These are phyloP conservation scores for Acrobasis repandana DNA, from an alignment of 2,888 invertebrate species.

Conservation along the genomic window DNA sequence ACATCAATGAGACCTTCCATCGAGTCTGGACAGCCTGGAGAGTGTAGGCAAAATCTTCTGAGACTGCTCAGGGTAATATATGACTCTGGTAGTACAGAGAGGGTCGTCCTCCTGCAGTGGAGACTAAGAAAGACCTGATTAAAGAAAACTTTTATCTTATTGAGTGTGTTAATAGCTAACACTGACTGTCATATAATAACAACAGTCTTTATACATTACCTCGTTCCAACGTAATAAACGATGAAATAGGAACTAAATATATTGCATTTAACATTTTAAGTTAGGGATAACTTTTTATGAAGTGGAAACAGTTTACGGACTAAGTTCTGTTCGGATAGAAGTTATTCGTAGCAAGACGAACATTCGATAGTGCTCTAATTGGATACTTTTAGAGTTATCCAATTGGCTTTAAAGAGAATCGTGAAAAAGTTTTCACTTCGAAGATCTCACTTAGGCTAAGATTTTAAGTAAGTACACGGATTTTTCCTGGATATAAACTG, in stretches of 20 bases:
- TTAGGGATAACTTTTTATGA: conserved; percentile 7
- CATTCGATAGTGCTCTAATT: conserved; percentile 21
- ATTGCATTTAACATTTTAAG: conserved; percentile 22
- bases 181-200: too few relatives aligned
- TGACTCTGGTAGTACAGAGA: too few relatives aligned
- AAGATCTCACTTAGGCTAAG: conserved; percentile 20
- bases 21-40: too few relatives aligned
- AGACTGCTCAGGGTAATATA: too few relatives aligned
- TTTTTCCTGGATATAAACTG: conserved; percentile 2
- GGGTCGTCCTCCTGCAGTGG: too few relatives aligned
- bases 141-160: too few relatives aligned
- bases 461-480: conserved; percentile 20
- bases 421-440: conserved; percentile 21
- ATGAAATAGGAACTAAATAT: not conserved
- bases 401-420: conserved; percentile 22
- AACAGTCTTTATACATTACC: too few relatives aligned
- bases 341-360: conserved; percentile 21
- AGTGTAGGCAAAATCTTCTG: too few relatives aligned
- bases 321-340: conserved; percentile 15
- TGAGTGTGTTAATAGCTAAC: too few relatives aligned
- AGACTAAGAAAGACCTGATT: too few relatives aligned
- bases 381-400: conserved; percentile 21
- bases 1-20: too few relatives aligned
- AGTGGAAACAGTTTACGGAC: conserved; percentile 15
- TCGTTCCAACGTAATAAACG: not conserved